Evolutionary conservation across 2,113 vertebrate genomes (phyloP), one percentile per base, ranked within the genome.

Genomic region (Oncorhynchus kisutch): DNA sequence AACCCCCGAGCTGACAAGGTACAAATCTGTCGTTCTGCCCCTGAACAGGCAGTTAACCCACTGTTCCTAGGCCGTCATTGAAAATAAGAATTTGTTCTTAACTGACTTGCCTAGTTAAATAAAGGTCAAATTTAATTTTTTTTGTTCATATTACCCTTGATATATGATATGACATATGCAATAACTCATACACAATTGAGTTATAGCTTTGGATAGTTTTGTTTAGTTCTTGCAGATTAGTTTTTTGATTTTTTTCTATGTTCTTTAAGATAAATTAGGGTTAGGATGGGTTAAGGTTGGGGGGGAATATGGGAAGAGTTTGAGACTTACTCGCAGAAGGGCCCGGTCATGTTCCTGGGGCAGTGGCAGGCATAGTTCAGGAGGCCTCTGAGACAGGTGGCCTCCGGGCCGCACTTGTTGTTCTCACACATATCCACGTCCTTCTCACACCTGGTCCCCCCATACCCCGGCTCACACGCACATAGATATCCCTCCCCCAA

Each of bases 321-420:
- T 71, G 12, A 45, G 20, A 84, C 89, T 92, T 74, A 95, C 93
- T 87, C 31, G 90, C 97, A 99, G 70, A 93, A 92, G 16, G 83
- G 90, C 51, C 97, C 96, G 0, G 96, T 96, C 84, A 94, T 91
- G 81, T 97, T 96, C 14, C 88, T 89, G 4, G 91, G 91, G 70
- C 96, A 98, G 51, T 94, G 91, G 77, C 96, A 99, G 4, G 94
- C 83, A 74, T 95, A 97, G 64, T 86, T 86, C 0, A 87, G 62
- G 71, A 94, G 48, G 20, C 90, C 92, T 48, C 92, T 90, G 20
- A 97, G 16, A 18, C 97, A 99, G 0, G 94, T 95, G 82, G 96
- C 94, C 0, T 97, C 95, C 0, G 93, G 90, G 45, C 88, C 87
- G 75, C 97, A 98, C 16, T 89, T 93, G 88, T 94, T 95, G 49